These are phyloP conservation scores for Synergus japonicus DNA, from an alignment of 2,888 invertebrate genomes.

Conservation along the genomic window DNA sequence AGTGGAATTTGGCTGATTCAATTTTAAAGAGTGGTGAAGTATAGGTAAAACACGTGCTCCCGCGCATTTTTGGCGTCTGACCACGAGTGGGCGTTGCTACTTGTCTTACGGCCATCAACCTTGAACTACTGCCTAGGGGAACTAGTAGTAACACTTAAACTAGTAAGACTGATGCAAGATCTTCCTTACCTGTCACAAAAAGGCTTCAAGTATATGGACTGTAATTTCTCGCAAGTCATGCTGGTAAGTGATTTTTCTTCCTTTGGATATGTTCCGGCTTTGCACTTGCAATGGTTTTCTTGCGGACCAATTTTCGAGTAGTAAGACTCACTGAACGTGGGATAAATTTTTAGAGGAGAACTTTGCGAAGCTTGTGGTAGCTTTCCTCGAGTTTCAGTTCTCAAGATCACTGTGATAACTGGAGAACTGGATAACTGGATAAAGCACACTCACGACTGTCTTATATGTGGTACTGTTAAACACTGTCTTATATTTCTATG, in stretches of 20 bases:
- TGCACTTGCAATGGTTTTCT: background rate
- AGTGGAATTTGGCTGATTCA: too few relatives aligned
- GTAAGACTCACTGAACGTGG: background rate
- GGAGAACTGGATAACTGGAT: background rate
- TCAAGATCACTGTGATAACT: background rate
- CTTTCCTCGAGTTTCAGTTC: background rate
- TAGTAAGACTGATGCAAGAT: background rate
- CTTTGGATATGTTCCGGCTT: background rate
- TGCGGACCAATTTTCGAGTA: background rate
- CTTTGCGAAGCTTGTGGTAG: background rate
- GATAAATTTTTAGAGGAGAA: background rate
- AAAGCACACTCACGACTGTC: background rate
- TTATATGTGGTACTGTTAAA: background rate
- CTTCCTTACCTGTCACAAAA: constrained; percentile 30
- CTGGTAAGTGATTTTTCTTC: constrained; percentile 51
- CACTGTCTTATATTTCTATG: background rate
- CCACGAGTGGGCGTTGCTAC: background rate
- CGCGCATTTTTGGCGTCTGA: background rate
- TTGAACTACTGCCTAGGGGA: constrained; percentile 5
- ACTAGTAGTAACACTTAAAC: background rate
- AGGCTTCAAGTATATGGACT: background rate
- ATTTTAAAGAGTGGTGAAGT: background rate
- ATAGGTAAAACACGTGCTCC: background rate
- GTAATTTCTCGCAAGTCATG: constrained; percentile 52
- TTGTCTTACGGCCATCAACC: constrained; percentile 12